Conservation (phyloP, 1,140 invertebrate species). For the Glossosoma conforme region DNA sequence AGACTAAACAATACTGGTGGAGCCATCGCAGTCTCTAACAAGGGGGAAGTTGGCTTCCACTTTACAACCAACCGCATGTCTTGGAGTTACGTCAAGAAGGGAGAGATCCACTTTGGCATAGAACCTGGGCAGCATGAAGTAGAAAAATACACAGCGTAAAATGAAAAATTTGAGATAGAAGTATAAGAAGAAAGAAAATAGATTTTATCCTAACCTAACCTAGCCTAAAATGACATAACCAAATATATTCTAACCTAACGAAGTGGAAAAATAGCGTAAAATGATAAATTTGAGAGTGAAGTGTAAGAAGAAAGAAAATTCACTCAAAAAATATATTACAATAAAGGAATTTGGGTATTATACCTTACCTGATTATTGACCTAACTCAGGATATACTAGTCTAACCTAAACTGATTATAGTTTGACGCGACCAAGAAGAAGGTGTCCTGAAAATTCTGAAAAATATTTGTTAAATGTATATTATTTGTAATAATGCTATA, state of each 20-base stretch:
- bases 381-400: too few relatives aligned
- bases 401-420: too few relatives aligned
- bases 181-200: neutral
- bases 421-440: too few relatives aligned
- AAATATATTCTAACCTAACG: too few relatives aligned
- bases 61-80: slow-evolving; percentile 65
- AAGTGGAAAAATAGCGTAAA: slow-evolving; percentile 1
- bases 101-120: slow-evolving; percentile 53
- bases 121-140: slow-evolving; percentile 17
- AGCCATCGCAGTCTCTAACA: slow-evolving; percentile 58
- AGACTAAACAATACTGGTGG: slow-evolving; percentile 60
- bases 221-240: too few relatives aligned
- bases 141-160: slow-evolving; percentile 7
- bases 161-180: neutral
- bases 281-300: neutral
- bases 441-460: too few relatives aligned
- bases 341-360: too few relatives aligned
- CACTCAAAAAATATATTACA: too few relatives aligned
- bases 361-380: too few relatives aligned
- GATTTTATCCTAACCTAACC: neutral
- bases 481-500: too few relatives aligned
- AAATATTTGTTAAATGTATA: too few relatives aligned
- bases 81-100: slow-evolving; percentile 59
- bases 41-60: slow-evolving; percentile 56
- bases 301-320: too few relatives aligned